A percentile compares a stretch with the other conserved stretches of the same genome.
Conservation (phyloP, 2,888 invertebrate genomes). For the Acanthosoma haemorrhoidale region DNA sequence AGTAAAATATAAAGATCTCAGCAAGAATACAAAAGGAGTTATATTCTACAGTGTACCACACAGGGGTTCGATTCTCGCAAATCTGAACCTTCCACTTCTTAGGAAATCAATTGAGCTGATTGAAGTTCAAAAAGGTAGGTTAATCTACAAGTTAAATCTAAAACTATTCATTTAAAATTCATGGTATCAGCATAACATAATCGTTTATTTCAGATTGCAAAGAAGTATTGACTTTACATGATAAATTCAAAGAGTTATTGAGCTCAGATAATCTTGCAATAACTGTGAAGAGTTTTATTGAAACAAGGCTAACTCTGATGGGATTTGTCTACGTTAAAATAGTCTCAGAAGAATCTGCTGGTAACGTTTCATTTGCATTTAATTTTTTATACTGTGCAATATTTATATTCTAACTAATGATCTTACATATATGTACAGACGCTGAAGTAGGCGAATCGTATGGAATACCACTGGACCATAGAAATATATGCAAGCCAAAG, state of each 20-base stretch:
- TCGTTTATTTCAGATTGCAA: conserved; percentile 57
- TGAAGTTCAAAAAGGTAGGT: conserved; percentile 70
- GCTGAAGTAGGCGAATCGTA: conserved; percentile 71
- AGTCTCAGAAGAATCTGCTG: conserved; percentile 71
- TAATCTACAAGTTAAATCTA: not conserved
- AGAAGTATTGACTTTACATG: conserved; percentile 62
- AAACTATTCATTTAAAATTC: not conserved
- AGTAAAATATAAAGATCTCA: conserved; percentile 48
- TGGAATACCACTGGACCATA: conserved; percentile 70
- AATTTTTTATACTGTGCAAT: not conserved
- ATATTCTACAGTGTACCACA: conserved; percentile 87
- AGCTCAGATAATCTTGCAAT: conserved; percentile 51
- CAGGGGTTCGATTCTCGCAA: conserved; percentile 71
- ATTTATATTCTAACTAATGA: conserved; percentile 1
- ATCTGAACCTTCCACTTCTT: conserved; percentile 65
- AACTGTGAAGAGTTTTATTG: conserved; percentile 69
- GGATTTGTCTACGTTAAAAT: conserved; percentile 67
- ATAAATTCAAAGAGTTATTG: conserved; percentile 55
- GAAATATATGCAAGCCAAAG: conserved; percentile 80
- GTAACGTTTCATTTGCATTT: conserved; percentile 48
- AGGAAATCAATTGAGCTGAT: conserved; percentile 70
- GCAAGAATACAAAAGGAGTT: conserved; percentile 57
- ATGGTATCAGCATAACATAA: not conserved
- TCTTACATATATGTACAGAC: conserved; percentile 52
- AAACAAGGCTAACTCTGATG: conserved; percentile 70